Evolutionary conservation across 2,797 vertebrate species (phyloP), one percentile per base, ranked within the genome.

Genomic region (Silurus lanzhouensis): DNA sequence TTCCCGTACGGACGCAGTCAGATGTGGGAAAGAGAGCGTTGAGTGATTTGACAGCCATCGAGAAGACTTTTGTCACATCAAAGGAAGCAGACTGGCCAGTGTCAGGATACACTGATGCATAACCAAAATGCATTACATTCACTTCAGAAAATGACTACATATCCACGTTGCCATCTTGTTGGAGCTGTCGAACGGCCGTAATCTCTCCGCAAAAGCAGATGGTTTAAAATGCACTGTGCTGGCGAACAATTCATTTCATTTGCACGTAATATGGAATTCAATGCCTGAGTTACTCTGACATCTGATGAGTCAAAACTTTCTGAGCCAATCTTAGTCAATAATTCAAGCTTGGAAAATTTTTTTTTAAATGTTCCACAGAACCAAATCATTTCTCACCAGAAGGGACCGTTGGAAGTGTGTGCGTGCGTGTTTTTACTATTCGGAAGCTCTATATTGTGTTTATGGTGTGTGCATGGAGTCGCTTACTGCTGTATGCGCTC

Each of bases 401-500:
- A 74, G 17, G 20, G 8, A 70, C 3, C 12, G 52, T 17, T 44
- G 22, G 25, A n/a, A 10, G 38, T 14, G 17, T 66, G 15, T 67
- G 66, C 55, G 64, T 6, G 9, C 9, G 61, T n/a, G 58, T 6
- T 38, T 38, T 38, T 38, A 52, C 48, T 52, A 52, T 52, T 52
- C 48, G 6, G 48, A 10, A 52, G 10, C 38, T 4, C 38, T 38
- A 38, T 38, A 38, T 38, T 38, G 48, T 10, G 48, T 52, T 52
- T 52, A 38, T 38, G 38, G 38, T 38, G 38, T 38, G 38, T 52
- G 48, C 48, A 10, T 52, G 10, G 48, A 52, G 6, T 52, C 8
- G 85, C 97, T 96, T 93, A 99, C 97, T 97, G 94, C 5, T 94
- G 92, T 38, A 97, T 92, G 68, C 97, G 94, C 86, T 95, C 93